Evolutionary conservation across 2,113 vertebrate species (phyloP), one percentile per base, ranked within the genome.

Genomic region (Apteryx mantelli): DNA sequence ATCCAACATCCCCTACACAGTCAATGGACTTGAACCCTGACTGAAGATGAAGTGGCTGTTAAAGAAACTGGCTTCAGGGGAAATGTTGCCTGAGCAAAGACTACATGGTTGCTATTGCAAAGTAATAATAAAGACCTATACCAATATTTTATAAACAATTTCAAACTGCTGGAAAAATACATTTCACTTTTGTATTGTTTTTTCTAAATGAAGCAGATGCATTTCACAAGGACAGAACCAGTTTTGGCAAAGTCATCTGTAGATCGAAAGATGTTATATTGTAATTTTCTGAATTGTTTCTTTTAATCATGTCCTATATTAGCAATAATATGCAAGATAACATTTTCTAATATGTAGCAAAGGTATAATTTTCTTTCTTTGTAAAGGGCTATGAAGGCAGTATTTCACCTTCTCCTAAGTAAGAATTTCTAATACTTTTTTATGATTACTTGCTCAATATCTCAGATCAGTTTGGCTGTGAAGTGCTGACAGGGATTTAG

Each of bases 1-100:
- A 11, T 13, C 2, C 1, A 48, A 7, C 4, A 18, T 6, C 20
- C 21, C 32, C n/a, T 42, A 4, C 0, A 0, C n/a, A n/a, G 44
- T 11, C 5, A 0, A 38, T 15, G 55, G 50, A 63, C 34, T 40
- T 0, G 0, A 58, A 6, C 13, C 16, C 70, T n/a, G 32, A 3
- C 2, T 18, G 48, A 76, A 74, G 50, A n/a, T 38, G 38, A 1
- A n/a, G 26, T 2, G n/a, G 11, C 77, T 42, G 17, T 38, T 90
- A 38, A 28, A 14, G 82, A 28, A 70, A 77, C 3, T 8, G 24
- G 19, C 56, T 65, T 69, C 40, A 28, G 0, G 14, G 58, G 13
- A 79, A 76, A 12, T 3, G 20, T 2, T 61, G 38, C 20, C 65
- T 73, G 25, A 61, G 46, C 77, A 93, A 74, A 83, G 22, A 28